Evolutionary conservation across 2,888 invertebrate species (phyloP).

Genomic region (Proisotoma minuta): DNA sequence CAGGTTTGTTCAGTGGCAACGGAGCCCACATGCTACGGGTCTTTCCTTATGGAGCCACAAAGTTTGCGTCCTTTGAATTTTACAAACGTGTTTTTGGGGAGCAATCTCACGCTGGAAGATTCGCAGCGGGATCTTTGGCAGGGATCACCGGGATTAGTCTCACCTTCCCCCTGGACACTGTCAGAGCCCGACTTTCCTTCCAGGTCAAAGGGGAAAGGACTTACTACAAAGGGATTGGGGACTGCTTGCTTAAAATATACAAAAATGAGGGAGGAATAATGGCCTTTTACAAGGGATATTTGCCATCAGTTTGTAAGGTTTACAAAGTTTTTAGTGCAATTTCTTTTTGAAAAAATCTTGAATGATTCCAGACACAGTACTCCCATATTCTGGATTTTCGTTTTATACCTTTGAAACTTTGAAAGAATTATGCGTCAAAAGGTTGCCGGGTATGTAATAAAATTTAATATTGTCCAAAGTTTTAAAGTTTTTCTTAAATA

Average conservation of each 20-base stretch:
- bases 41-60: slow-evolving; percentile 88
- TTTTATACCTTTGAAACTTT: slow-evolving; percentile 86
- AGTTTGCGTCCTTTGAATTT: slow-evolving; percentile 81
- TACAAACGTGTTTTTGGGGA: slow-evolving; percentile 68
- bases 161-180: slow-evolving; percentile 86
- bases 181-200: slow-evolving; percentile 80
- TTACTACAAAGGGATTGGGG: slow-evolving; percentile 72
- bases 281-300: slow-evolving; percentile 79
- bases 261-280: slow-evolving; percentile 75
- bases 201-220: slow-evolving; percentile 75
- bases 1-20: slow-evolving; percentile 62
- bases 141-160: slow-evolving; percentile 79
- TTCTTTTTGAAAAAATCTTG: too few relatives aligned
- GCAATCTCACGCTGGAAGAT: slow-evolving; percentile 68
- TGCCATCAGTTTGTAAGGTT: slow-evolving; percentile 78
- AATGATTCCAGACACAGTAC: too few relatives aligned
- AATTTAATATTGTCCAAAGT: slow-evolving; percentile 57
- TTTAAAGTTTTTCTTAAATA: slow-evolving; percentile 49
- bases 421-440: slow-evolving; percentile 74
- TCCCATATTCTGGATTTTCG: slow-evolving; percentile 84
- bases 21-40: slow-evolving; percentile 89
- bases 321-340: too few relatives aligned
- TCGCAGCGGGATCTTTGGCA: slow-evolving; percentile 78
- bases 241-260: slow-evolving; percentile 69
- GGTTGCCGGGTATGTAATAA: slow-evolving; percentile 59